These are phyloP conservation scores for Erpobdella octoculata DNA, from an alignment of 2,888 invertebrate genomes.

Conservation along the genomic window DNA sequence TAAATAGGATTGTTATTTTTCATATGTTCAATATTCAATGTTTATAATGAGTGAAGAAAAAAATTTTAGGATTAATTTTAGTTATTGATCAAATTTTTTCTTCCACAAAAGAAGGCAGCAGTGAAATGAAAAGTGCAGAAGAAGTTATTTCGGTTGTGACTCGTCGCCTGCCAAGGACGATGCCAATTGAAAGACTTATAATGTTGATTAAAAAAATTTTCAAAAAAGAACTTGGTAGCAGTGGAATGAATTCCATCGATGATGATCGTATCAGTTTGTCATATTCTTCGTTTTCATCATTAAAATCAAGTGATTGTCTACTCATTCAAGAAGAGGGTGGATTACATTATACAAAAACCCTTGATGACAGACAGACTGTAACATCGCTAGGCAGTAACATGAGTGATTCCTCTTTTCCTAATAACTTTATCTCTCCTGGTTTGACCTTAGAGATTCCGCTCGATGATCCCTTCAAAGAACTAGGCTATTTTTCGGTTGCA, in stretches of 20 bases:
- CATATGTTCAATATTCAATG: no score
- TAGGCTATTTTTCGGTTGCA: constrained; percentile 14
- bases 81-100: neutral
- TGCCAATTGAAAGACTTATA: constrained; percentile 3
- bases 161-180: neutral
- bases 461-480: constrained; percentile 8
- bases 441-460: constrained; percentile 8
- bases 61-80: neutral
- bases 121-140: no score
- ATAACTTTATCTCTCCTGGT: neutral
- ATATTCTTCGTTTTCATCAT: constrained; percentile 2
- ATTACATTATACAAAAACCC: no score
- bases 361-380: no score
- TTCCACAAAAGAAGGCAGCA: neutral
- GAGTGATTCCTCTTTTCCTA: neutral
- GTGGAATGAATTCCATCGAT: neutral
- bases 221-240: neutral
- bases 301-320: neutral
- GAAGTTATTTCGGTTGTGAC: neutral
- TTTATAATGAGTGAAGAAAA: no score
- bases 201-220: constrained; percentile 9
- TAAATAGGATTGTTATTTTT: no score
- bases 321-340: neutral
- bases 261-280: neutral
- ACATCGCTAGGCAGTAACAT: no score